Base-by-base conservation (phyloP, 2,113 vertebrate genomes). In the Chaetodon auriga region DNA sequence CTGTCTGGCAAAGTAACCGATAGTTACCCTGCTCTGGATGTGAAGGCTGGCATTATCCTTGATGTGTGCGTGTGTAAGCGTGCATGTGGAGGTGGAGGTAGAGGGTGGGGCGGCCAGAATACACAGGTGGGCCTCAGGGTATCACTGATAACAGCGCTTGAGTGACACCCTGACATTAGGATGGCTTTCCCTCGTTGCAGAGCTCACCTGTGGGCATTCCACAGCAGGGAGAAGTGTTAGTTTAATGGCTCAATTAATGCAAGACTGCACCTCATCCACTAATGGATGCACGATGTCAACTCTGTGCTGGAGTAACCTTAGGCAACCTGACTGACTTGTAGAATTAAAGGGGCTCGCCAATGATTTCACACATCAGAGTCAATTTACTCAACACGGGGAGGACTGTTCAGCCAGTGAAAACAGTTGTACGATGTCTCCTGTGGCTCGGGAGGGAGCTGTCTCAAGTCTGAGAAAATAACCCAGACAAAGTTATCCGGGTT, bases 11-110 rank as follows among this genome's bases (percentile, higher is more conserved):
- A 49, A 43, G 85, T 81, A 90, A 94, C 89, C 36, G 66, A 70
- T 92, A 80, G 84, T 94, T 94, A 91, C 92, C 57, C 86, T 61
- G 85, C 77, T 68, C 82, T 78, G 88, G 55, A 87, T 68, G 79
- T 89, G 68, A 90, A 87, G 78, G 78, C 86, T 85, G 90, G 80
- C 87, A 91, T 93, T 92, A 90, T 92, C 86, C 41, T 62, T 51
- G n/a, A 63, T 78, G 86, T 68, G 68, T 69, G 69, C 48, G 7
- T 51, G 61, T 72, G 77, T 51, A 51, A 49, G 60, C 25, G 65
- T 60, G 77, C 38, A 60, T 19, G 63, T 84, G 80, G 61, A 77
- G 30, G 55, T 78, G 69, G 74, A 75, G 46, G 65, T 54, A 81
- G 70, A 89, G 78, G 84, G 83, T 18, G 58, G 68, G 48, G 84